Percentiles rank a stretch among this genome's conserved stretches.
Evolutionary conservation across 37 sponge, comb jelly and placozoan species (phyloP).

Genomic region (Ephydatia muelleri): DNA sequence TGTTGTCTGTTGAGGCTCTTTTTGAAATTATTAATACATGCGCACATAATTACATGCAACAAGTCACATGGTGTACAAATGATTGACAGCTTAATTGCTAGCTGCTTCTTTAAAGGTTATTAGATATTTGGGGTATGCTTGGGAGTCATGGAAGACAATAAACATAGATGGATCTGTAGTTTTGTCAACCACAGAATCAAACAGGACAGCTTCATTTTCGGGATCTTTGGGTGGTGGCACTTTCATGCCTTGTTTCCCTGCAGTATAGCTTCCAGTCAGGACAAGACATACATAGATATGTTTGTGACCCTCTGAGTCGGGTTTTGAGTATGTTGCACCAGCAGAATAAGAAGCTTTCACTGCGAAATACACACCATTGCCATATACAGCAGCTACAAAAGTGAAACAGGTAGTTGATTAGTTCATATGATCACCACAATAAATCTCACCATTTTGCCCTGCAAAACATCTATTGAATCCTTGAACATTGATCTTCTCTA

Average conservation of each 20-base stretch:
- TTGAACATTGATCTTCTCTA: too few species aligned
- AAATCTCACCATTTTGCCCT: too few species aligned
- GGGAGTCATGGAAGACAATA: slow-evolving; percentile 67
- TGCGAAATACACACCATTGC: slow-evolving; percentile 63
- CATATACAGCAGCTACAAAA: slow-evolving; percentile 32
- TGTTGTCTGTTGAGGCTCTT: too few species aligned
- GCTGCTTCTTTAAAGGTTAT: slow-evolving; percentile 49
- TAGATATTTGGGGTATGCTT: slow-evolving; percentile 65
- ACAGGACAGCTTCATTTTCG: not conserved
- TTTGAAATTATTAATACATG: too few species aligned
- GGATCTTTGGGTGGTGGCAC: slow-evolving; percentile 57
- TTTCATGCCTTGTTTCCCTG: slow-evolving; percentile 10
- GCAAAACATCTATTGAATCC: too few species aligned
- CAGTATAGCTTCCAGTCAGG: slow-evolving; percentile 52
- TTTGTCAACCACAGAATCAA: slow-evolving; percentile 60
- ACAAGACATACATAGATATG: slow-evolving; percentile 51
- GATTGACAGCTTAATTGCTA: too few species aligned
- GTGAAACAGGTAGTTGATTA: not conserved
- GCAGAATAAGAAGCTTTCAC: slow-evolving; percentile 56
- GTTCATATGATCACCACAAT: too few species aligned
- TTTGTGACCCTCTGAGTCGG: slow-evolving; percentile 46
- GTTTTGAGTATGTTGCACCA: slow-evolving; percentile 33
- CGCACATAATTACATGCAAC: too few species aligned
- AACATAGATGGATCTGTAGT: slow-evolving; percentile 51
- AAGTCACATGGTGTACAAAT: too few species aligned